Evolutionary conservation across 2,113 vertebrate species (phyloP), one percentile per base, ranked within the genome.

Genomic region (Trichomycterus rosablanca): DNA sequence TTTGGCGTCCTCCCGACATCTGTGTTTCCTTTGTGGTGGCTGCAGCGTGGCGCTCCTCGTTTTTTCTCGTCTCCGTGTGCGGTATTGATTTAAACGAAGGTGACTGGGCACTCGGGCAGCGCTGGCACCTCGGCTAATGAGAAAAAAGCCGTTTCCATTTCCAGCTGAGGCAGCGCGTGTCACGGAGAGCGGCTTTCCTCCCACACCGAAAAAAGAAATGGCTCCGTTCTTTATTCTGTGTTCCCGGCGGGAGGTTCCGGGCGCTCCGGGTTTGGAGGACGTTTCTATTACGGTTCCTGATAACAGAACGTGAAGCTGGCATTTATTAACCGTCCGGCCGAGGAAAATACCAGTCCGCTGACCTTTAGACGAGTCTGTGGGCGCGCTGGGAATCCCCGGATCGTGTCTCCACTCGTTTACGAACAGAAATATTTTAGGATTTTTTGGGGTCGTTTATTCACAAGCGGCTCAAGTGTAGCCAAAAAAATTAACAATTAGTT

Each of bases 71-170:
- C 23, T 52, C 35, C 48, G 43, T 56, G 18, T 23, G 39, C 39
- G 30, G 20, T 68, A 66, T 63, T 77, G 70, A 67, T 80, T 62
- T 71, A 72, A 75, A 70, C 68, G 59, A 67, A 74, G 73, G 74
- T 76, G 68, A 59, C 56, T 70, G 19, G 68, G 45, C 59, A 67
- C 58, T 18, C 24, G 32, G 55, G 45, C 46, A 45, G 16, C 65
- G 44, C 18, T 71, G 55, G 50, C 59, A 74, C 63, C 62, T 57
- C 51, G 63, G 60, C 61, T 72, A 74, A 72, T 64, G 55, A 72
- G 32, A 67, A 70, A 72, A 71, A 72, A 63, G 44, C 59, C 28
- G 43, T 43, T 61, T 35, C 28, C 16, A 66, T 71, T 64, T 66
- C 72, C 60, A 68, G 64, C 70, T 51, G 52, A 59, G 49, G 67